Evolutionary conservation across 2,113 vertebrate species (phyloP).

Genomic region (Telmatochromis brachygnathus): DNA sequence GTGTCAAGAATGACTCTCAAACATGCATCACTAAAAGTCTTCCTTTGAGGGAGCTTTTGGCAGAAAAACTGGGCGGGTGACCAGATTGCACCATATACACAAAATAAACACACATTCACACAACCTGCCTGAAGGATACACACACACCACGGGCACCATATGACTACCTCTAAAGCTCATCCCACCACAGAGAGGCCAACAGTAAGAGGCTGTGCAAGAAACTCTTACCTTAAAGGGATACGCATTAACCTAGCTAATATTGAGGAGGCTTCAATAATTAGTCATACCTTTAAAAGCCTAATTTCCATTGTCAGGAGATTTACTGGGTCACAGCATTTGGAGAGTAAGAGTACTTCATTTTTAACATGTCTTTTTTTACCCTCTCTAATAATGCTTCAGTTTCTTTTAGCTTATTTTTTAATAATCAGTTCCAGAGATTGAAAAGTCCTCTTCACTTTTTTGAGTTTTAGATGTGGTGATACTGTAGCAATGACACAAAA

Average conservation of each 20-base stretch:
- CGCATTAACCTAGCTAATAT: not conserved
- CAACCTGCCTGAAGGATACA: slow-evolving; percentile 47
- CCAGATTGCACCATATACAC: slow-evolving; percentile 49
- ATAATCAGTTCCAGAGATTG: not conserved
- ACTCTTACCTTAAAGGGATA: not conserved
- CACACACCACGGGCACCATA: slow-evolving; percentile 26
- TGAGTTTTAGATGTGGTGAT: not conserved
- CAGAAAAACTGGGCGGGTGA: slow-evolving; percentile 39
- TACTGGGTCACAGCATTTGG: not conserved
- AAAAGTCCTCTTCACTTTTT: not conserved
- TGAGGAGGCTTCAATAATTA: not conserved
- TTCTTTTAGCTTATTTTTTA: not conserved
- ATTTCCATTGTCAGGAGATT: not conserved
- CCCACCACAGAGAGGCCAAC: not conserved
- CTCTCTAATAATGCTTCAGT: not conserved
- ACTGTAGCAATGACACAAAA: not conserved
- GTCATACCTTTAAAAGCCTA: not conserved
- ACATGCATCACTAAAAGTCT: slow-evolving; percentile 32
- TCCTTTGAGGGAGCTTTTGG: slow-evolving; percentile 41
- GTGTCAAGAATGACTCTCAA: slow-evolving; percentile 20
- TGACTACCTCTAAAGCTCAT: slow-evolving; percentile 37
- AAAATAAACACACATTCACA: not conserved
- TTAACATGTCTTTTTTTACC: not conserved
- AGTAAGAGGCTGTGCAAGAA: not conserved
- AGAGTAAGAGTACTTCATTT: not conserved